Base-by-base conservation (phyloP, 2,113 vertebrate species). In the Alaudala cheleensis region DNA sequence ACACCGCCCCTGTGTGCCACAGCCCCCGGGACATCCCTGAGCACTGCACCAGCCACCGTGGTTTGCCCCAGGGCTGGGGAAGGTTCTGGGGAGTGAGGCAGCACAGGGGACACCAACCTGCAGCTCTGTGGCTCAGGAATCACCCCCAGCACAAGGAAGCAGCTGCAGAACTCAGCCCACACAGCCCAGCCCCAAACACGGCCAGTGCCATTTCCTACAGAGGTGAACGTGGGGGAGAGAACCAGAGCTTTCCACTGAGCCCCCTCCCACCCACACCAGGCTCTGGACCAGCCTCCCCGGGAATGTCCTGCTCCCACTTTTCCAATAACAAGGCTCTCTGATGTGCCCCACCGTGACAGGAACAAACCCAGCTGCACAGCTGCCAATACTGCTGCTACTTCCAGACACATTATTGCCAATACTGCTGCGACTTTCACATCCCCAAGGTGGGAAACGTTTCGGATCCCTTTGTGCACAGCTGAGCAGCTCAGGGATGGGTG, bases 41-140 rank as follows among this genome's bases (percentile, higher is more conserved):
- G 60, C 64, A 23, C 56, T 14, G 14, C 65, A 33, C 12, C 58
- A 26, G 39, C 4, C 1, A 1, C 23, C 1, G 18, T 0, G 3
- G 24, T 1, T 22, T 8, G 28, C 56, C 47, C 6, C 2, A 1
- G 42, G 0, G 12, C 2, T 15, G 66, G 87, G 40, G 50, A 39
- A 61, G 85, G 40, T 12, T 9, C 10, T 17, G 1, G 8, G 6
- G 22, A 65, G 54, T 0, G 58, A 60, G 31, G 34, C 5, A 16
- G 64, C 17, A 2, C 0, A 4, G 69, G 49, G 45, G 45, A 28
- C 5, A 23, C 33, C 2, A 2, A n/a, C 5, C 60, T 54, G 23
- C 6, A 14, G 61, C 40, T 10, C 49, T 3, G 5, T 0, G 33
- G 37, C 88, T 39, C 69, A 34, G 79, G 69, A 66, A 29, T 6